Percentiles rank a stretch among this genome's conserved stretches.
These are phyloP conservation scores for Meteorus cinctellus DNA, from an alignment of 2,888 invertebrate genomes.

Conservation along the genomic window DNA sequence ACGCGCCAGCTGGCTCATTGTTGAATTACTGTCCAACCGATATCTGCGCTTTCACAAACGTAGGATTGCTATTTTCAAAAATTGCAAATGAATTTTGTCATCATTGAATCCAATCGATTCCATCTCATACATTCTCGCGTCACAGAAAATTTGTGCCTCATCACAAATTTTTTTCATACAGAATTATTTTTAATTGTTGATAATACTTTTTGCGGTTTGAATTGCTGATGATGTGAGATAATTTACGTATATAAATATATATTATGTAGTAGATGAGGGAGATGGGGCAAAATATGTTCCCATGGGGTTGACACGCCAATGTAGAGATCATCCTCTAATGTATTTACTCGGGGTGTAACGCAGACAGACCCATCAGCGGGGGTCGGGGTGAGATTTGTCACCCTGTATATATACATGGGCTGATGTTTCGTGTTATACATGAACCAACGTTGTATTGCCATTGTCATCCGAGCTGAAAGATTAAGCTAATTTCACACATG, in stretches of 20 bases:
- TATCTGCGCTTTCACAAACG: slow-evolving; percentile 66
- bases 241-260: no score
- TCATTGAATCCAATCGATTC: not conserved
- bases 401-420: slow-evolving; percentile 58
- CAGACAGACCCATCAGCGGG: slow-evolving; percentile 53
- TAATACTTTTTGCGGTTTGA: no score
- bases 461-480: slow-evolving; percentile 73
- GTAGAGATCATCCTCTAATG: slow-evolving; percentile 73
- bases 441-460: slow-evolving; percentile 70
- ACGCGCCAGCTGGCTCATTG: slow-evolving; percentile 74
- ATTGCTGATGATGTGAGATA: no score
- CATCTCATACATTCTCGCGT: no score
- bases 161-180: no score
- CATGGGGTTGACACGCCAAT: slow-evolving; percentile 59
- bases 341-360: slow-evolving; percentile 69
- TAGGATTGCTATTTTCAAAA: slow-evolving; percentile 54
- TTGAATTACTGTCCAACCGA: slow-evolving; percentile 71
- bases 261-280: no score
- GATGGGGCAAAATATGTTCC: slow-evolving; percentile 15
- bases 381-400: slow-evolving; percentile 71
- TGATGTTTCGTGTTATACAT: slow-evolving; percentile 70
- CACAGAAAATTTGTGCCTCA: no score
- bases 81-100: slow-evolving; percentile 27
- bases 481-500: slow-evolving; percentile 74
- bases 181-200: no score